A percentile compares a stretch with the other conserved stretches of the same genome.
Evolutionary conservation across 2,888 invertebrate species (phyloP).

Genomic region (Globia sparganii): DNA sequence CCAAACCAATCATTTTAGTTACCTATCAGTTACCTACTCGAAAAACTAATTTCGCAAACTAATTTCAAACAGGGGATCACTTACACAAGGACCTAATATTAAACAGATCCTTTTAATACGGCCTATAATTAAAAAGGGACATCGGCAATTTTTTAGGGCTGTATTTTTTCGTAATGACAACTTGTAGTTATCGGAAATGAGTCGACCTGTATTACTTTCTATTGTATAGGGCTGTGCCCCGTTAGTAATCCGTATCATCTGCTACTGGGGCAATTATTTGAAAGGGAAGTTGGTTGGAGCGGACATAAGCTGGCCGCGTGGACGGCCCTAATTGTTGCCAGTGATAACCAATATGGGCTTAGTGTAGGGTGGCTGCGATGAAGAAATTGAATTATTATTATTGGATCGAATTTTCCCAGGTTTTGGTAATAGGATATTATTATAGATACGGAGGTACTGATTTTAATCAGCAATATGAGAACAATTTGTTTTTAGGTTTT

Average conservation of each 20-base stretch:
- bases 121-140: conserved; percentile 65
- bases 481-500: neutral
- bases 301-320: conserved; percentile 86
- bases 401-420: neutral
- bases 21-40: conserved; percentile 34
- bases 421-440: conserved; percentile 5
- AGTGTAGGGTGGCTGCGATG: conserved; percentile 74
- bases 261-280: conserved; percentile 89
- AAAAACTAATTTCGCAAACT: conserved; percentile 49
- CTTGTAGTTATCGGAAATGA: conserved; percentile 72
- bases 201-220: conserved; percentile 75
- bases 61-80: conserved; percentile 42
- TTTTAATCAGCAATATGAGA: neutral
- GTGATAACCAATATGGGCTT: conserved; percentile 85
- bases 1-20: neutral
- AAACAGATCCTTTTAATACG: conserved; percentile 61
- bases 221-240: conserved; percentile 73
- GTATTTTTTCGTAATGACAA: conserved; percentile 67
- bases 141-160: conserved; percentile 57
- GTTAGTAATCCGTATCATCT: conserved; percentile 89
- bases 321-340: conserved; percentile 86
- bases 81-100: conserved; percentile 43
- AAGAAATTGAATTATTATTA: conserved; percentile 42
- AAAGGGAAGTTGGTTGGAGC: conserved; percentile 83
- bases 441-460: neutral